phyloP scores from a whole-genome alignment of 2,888 invertebrate species.

The Drosophila anomelani region DNA sequence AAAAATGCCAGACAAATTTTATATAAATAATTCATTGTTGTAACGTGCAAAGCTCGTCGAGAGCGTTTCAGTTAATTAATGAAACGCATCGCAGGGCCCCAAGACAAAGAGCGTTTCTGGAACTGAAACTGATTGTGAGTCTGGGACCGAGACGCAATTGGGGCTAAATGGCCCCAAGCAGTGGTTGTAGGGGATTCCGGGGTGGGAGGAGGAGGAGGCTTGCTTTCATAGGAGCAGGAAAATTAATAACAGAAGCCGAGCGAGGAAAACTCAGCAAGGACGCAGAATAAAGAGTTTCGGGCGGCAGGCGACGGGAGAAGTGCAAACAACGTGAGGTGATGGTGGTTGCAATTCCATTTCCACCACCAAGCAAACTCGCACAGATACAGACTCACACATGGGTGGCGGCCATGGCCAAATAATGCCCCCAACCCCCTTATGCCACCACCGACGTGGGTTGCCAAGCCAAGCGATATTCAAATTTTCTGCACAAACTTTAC shows the following conservation, averaged over 20 bases:
- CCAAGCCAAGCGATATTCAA: constrained; percentile 65
- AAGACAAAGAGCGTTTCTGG: constrained; percentile 38
- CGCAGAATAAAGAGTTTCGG: constrained; percentile 67
- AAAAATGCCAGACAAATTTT: constrained; percentile 78
- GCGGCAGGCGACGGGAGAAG: constrained; percentile 48
- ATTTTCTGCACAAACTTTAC: constrained; percentile 77
- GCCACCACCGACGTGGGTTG: constrained; percentile 41
- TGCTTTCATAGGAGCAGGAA: constrained; percentile 54
- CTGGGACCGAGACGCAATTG: constrained; percentile 71
- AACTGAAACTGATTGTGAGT: constrained; percentile 30
- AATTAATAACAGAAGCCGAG: constrained; percentile 71
- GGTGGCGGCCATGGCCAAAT: constrained; percentile 50
- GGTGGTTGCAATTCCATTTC: constrained; percentile 74
- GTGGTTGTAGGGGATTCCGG: constrained; percentile 19
- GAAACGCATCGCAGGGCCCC: constrained; percentile 70
- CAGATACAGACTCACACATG: constrained; percentile 46
- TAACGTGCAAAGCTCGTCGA: constrained; percentile 82
- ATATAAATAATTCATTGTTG: constrained; percentile 83
- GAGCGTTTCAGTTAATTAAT: constrained; percentile 82
- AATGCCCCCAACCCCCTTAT: constrained; percentile 30
- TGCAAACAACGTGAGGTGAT: constrained; percentile 68
- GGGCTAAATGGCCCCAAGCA: constrained; percentile 59
- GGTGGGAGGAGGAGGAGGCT: background rate
- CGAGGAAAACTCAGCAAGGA: constrained; percentile 43
- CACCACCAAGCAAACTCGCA: constrained; percentile 61